phyloP scores from a whole-genome alignment of 2,888 invertebrate genomes.

The Leptopilina myrica region DNA sequence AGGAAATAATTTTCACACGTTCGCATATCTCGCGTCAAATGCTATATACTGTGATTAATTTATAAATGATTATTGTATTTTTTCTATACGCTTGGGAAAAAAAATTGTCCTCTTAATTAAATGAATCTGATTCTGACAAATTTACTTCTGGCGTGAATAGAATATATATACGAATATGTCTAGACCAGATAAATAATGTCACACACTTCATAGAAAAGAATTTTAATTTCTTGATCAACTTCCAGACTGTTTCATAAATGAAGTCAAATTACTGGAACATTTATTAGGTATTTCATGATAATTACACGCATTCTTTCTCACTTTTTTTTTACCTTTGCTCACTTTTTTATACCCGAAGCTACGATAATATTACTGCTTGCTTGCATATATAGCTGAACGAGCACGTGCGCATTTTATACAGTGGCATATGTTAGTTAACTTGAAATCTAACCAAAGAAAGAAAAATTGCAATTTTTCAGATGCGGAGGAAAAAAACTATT shows the following conservation, averaged over 20 bases:
- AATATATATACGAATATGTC: constrained; percentile 1
- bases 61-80: neutral
- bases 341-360: too few species aligned
- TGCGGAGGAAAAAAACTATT: too few species aligned
- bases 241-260: constrained; percentile 6
- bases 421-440: too few species aligned
- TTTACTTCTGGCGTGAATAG: constrained; percentile 1
- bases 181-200: constrained; percentile 23
- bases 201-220: neutral
- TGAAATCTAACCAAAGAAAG: too few species aligned
- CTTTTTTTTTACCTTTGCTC: neutral
- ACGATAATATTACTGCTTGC: neutral
- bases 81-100: neutral
- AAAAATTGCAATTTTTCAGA: too few species aligned
- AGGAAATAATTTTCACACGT: neutral
- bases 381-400: neutral
- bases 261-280: constrained; percentile 18
- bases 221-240: constrained; percentile 19
- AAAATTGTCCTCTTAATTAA: neutral
- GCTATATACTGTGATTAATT: too few species aligned
- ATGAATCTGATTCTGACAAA: neutral
- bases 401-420: neutral
- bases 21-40: neutral
- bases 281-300: constrained; percentile 20
- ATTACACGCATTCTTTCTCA: constrained; percentile 1